A percentile compares a stretch with the other conserved stretches of the same genome.
phyloP scores from a whole-genome alignment of 2,888 invertebrate species.

The Drosophila nr. perissopoda region DNA sequence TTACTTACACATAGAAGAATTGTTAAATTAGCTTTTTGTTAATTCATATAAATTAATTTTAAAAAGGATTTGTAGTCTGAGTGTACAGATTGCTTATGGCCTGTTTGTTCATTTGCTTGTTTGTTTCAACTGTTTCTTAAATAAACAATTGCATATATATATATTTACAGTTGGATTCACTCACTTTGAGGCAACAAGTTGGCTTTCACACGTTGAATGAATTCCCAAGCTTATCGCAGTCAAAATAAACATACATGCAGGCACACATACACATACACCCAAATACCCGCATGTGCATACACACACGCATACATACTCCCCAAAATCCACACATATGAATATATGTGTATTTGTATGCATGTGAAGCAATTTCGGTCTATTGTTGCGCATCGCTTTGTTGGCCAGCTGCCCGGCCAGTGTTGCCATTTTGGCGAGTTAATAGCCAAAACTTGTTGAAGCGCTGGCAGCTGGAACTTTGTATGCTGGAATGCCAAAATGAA shows the following conservation, averaged over 20 bases:
- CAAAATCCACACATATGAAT: constrained; percentile 1
- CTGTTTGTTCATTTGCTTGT: constrained; percentile 18
- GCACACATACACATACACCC: neutral
- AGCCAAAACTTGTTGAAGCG: neutral
- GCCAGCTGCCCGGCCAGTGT: constrained; percentile 49
- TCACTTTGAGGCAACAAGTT: constrained; percentile 50
- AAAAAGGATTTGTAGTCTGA: neutral
- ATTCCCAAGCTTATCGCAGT: constrained; percentile 40
- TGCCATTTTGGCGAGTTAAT: constrained; percentile 1
- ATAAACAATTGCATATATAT: constrained; percentile 49
- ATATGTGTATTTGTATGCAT: neutral
- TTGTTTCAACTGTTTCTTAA: constrained; percentile 50
- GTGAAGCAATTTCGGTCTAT: constrained; percentile 45
- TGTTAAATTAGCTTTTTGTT: neutral
- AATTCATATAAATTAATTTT: neutral
- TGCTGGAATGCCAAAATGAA: neutral
- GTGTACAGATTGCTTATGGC: neutral
- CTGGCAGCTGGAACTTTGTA: neutral
- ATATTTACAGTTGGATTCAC: constrained; percentile 27
- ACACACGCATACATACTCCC: neutral
- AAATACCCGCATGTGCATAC: constrained; percentile 3
- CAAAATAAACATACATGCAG: constrained; percentile 7
- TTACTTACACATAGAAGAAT: neutral
- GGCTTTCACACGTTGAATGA: constrained; percentile 29
- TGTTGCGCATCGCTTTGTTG: constrained; percentile 58